A percentile compares a stretch with the other conserved stretches of the same genome.
These are phyloP conservation scores for Melolontha melolontha DNA, from an alignment of 2,888 invertebrate species.

Conservation along the genomic window DNA sequence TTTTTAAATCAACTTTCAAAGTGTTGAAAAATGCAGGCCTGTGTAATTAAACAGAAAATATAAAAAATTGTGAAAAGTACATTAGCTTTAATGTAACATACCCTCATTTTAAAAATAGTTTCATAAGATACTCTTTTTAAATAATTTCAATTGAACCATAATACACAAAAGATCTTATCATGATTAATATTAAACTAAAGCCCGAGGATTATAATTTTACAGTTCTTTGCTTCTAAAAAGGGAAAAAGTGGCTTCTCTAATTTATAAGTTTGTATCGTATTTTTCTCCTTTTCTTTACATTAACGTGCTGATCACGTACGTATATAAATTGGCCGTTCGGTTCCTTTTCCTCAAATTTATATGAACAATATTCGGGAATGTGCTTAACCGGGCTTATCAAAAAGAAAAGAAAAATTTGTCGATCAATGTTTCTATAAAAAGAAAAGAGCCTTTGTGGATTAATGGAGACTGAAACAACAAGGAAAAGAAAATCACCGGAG, in stretches of 20 bases:
- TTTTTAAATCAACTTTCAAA: no score
- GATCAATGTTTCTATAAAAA: slow-evolving; percentile 14
- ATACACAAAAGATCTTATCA: no score
- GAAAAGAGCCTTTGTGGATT: slow-evolving; percentile 15
- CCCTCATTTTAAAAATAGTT: no score
- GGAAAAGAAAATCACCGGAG: neutral
- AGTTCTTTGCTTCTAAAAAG: no score
- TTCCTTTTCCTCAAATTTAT: slow-evolving; percentile 27
- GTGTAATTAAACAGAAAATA: no score
- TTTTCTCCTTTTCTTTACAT: neutral
- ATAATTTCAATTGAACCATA: no score
- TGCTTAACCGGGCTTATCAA: slow-evolving; percentile 26
- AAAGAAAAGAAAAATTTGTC: slow-evolving; percentile 27
- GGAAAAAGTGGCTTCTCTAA: slow-evolving; percentile 6
- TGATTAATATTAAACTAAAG: no score
- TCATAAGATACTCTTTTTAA: no score
- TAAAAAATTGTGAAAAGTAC: no score
- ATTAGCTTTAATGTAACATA: no score
- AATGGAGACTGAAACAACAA: slow-evolving; percentile 25
- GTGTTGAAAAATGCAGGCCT: no score
- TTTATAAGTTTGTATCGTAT: slow-evolving; percentile 24
- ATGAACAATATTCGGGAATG: slow-evolving; percentile 21
- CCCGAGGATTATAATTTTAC: no score
- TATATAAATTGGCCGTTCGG: slow-evolving; percentile 22
- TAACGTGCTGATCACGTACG: slow-evolving; percentile 15